Evolutionary conservation across 2,888 invertebrate genomes (phyloP), one percentile per base, ranked within the genome.

Genomic region (Hyalella azteca): DNA sequence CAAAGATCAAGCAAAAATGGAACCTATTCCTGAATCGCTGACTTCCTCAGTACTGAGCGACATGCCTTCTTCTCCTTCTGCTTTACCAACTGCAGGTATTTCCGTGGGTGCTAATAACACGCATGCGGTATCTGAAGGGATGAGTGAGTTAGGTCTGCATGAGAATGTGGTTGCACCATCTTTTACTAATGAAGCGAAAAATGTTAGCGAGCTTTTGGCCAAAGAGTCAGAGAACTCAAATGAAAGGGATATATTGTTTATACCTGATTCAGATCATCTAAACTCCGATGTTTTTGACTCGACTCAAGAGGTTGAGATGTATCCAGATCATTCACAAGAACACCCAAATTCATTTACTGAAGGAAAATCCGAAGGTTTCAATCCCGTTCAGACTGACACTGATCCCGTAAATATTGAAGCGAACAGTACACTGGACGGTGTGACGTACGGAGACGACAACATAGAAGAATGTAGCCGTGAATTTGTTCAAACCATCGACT

Each of bases 1-100:
- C 45, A 75, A 75, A 75, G 75, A 75, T 41, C 75, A 41, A 29
- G 41, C 75, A 13, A 75, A 75, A 45, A 75, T 75, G 75, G 75
- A 75, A 29, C 75, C 75, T 5, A 75, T 75, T 22, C 75, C 75
- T 36, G 75, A 75, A 45, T 75, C 75, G 45, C 40, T 75, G 75
- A 75, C 75, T 40, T 75, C 75, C 4, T 75, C 75, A 29, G 75
- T 75, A 19, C n/a, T 75, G 29, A 75, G 45, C 29, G 75, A 75
- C 29, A 75, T 75, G 39, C 75, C 75, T 39, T 41, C 75, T 75
- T 75, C 75, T 41, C 45, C 75, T 29, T 13, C 59, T 45, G 41
- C 75, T 41, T 45, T 45, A 26, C 41, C 40, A 13, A 7, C 75
- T 41, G n/a, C 75, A 75, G 75, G 75, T 75, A 75, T 75, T 75